These are phyloP conservation scores for Ammospiza nelsoni DNA, from an alignment of 2,113 vertebrate genomes.

Conservation along the genomic window DNA sequence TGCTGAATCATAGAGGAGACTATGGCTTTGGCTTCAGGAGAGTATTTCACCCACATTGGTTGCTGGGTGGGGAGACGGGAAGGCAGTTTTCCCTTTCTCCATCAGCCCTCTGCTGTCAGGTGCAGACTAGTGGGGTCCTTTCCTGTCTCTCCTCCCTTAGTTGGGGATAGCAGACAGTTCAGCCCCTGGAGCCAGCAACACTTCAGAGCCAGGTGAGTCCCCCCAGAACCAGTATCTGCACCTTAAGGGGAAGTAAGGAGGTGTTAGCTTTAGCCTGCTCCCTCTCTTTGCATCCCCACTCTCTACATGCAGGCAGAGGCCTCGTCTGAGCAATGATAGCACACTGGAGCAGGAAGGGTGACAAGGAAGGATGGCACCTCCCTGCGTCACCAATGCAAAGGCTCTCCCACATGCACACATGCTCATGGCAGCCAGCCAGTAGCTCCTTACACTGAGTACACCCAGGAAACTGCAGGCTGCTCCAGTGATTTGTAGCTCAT, in stretches of 20 bases:
- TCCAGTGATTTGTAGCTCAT: neutral
- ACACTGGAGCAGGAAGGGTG: neutral
- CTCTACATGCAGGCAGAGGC: neutral
- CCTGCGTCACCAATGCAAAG: neutral
- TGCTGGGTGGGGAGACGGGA: neutral
- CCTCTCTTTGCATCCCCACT: neutral
- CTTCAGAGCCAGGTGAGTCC: neutral
- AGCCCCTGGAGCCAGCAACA: neutral
- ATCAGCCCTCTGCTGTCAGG: neutral
- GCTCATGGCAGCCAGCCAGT: accelerated
- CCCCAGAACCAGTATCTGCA: neutral
- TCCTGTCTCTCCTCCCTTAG: neutral
- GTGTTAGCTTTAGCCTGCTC: neutral
- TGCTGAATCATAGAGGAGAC: neutral
- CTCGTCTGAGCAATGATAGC: accelerated
- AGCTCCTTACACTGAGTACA: neutral
- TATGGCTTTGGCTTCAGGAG: neutral
- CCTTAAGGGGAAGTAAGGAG: neutral
- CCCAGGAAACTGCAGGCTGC: neutral
- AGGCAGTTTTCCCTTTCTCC: neutral
- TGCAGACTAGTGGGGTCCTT: neutral
- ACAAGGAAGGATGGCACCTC: neutral
- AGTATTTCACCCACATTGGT: neutral
- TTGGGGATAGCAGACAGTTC: neutral
- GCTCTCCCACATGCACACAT: accelerated